Base-by-base conservation (phyloP, 2,888 invertebrate genomes). In the Camponotus fellah region DNA sequence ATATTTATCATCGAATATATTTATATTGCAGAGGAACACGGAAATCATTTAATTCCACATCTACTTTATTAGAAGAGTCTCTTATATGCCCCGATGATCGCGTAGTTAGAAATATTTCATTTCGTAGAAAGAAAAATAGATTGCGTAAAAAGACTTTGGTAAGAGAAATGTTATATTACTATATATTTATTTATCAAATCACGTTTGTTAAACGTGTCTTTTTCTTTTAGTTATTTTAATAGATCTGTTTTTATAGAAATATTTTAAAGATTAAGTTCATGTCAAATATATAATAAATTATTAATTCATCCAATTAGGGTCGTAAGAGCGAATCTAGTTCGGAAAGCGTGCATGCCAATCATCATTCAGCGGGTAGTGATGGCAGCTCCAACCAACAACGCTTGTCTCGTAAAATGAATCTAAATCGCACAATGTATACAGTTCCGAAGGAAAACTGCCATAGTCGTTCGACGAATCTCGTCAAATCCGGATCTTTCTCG, bases 401-500 rank as follows among this genome's bases (percentile, higher is more conserved):
- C 6, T 91, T 74, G 43, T 90, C 80, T 6, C 91, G 92, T 8
- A 94, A 93, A 84, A 74, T 89, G n/a, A 87, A 64, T 77, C 68
- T 74, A 26, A 83, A 56, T 69, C 89, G 88, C 6, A 64, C 86
- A n/a, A 82, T 90, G 64, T 92, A 93, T 4, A 91, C 87, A 87
- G 90, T 90, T 80, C 85, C 89, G 80, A 90, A 89, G 66, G 94
- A 92, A 69, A 77, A 62, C 46, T 93, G 89, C 74, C 92, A 94
- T 86, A 93, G 94, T 66, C 94, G 89, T 88, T 91, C 91, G 85
- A 93, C 92, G 85, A 95, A 96, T 58, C 94, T 97, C 72, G 96
- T 97, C 26, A 97, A 98, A 95, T 97, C 97, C 0, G 96, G 97
- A 62, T 97, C 97, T 9, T 97, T 97, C 95, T 97, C 97, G 77